These are phyloP conservation scores for Dolichomitus sp. DNA, from an alignment of 2,888 invertebrate genomes.

Conservation along the genomic window DNA sequence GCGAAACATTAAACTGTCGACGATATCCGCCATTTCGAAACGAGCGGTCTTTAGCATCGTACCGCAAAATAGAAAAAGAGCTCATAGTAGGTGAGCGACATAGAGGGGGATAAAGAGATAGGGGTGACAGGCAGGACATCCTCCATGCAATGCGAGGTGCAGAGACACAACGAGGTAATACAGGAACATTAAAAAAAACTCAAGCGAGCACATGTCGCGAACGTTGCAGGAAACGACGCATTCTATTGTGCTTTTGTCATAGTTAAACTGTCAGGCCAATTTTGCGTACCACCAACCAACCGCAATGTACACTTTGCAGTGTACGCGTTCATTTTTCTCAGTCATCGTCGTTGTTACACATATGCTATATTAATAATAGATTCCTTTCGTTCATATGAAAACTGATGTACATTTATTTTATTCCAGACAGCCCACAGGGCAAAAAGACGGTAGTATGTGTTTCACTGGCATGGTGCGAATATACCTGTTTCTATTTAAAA, in stretches of 20 bases:
- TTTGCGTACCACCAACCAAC: constrained; percentile 68
- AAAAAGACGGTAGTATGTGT: too few relatives aligned
- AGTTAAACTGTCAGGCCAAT: constrained; percentile 85
- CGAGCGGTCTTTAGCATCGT: constrained; percentile 57
- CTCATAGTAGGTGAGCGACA: neutral
- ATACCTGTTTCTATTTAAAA: too few relatives aligned
- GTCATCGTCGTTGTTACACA: constrained; percentile 26
- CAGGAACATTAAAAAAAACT: constrained; percentile 62
- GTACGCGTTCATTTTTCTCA: constrained; percentile 66
- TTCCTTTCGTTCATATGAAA: neutral
- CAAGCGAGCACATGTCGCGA: constrained; percentile 77
- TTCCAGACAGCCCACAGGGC: too few relatives aligned
- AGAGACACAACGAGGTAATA: constrained; percentile 60
- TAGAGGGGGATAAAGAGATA: constrained; percentile 65
- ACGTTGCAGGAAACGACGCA: constrained; percentile 83
- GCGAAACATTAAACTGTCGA: constrained; percentile 82
- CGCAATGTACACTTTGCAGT: neutral
- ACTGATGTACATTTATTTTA: too few relatives aligned
- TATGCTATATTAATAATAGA: constrained; percentile 21
- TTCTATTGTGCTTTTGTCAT: constrained; percentile 86
- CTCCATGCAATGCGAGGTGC: constrained; percentile 53
- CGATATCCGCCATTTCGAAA: constrained; percentile 83
- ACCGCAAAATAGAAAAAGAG: constrained; percentile 33
- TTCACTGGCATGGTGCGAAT: too few relatives aligned
- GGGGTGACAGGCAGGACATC: constrained; percentile 61